phyloP scores from a whole-genome alignment of 2,797 vertebrate genomes.

The Chaetodon trifasciatus region DNA sequence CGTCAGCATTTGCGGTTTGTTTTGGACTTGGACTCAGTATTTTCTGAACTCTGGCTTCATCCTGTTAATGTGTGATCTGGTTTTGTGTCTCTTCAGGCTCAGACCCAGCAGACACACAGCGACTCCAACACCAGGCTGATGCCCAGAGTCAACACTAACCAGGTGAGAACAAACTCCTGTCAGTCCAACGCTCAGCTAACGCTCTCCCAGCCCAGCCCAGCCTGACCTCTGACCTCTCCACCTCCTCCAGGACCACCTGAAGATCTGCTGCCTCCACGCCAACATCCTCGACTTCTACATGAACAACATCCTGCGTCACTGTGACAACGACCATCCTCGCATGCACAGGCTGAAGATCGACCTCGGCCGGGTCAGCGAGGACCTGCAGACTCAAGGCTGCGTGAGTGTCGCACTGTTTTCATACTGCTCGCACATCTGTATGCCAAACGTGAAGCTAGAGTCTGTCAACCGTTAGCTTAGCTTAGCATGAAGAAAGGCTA shows the following conservation, averaged over 20 bases:
- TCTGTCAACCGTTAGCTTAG: too few species aligned
- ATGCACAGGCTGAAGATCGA: constrained; percentile 63
- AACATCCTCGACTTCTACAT: constrained; percentile 85
- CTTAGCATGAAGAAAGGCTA: too few species aligned
- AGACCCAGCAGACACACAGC: constrained; percentile 32
- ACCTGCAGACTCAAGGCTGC: constrained; percentile 71
- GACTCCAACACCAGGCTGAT: constrained; percentile 58
- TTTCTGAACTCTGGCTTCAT: too few species aligned
- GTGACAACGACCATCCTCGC: constrained; percentile 10
- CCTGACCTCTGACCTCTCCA: not conserved
- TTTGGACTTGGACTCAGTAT: too few species aligned
- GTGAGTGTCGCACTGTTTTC: constrained; percentile 60
- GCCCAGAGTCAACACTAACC: constrained; percentile 2
- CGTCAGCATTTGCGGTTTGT: too few species aligned
- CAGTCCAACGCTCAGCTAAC: too few species aligned
- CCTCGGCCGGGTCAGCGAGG: constrained; percentile 68
- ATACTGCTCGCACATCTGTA: too few species aligned
- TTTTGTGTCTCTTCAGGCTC: constrained; percentile 52
- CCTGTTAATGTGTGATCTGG: not conserved
- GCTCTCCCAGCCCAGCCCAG: too few species aligned
- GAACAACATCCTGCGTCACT: constrained; percentile 76
- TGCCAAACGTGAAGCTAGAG: too few species aligned
- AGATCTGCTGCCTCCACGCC: constrained; percentile 90
- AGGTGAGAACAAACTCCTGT: constrained; percentile 31
- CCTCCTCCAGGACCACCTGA: constrained; percentile 63